Conservation (phyloP, 2,113 vertebrate genomes). For the Mormoops blainvillei region DNA sequence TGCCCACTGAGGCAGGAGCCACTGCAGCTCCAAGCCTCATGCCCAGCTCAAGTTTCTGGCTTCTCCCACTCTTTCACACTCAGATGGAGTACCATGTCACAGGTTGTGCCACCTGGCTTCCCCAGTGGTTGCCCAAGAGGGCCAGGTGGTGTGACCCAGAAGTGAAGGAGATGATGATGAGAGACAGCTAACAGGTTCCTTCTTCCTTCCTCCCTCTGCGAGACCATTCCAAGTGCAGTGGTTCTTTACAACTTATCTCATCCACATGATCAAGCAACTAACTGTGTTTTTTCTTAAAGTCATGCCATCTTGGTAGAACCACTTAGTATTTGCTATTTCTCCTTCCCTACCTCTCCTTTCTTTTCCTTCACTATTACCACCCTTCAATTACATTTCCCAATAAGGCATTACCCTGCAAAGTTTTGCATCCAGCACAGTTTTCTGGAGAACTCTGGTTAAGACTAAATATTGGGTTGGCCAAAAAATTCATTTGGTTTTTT, state of each 20-base stretch:
- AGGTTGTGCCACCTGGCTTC: not conserved
- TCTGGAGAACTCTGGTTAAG: not conserved
- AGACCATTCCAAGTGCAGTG: not conserved
- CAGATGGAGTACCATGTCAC: not conserved
- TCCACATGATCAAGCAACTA: not conserved
- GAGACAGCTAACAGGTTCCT: not conserved
- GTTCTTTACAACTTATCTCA: not conserved
- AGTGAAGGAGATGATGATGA: not conserved
- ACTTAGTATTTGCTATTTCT: not conserved
- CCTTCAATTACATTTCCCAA: not conserved
- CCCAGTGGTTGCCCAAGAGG: not conserved
- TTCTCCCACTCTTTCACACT: not conserved
- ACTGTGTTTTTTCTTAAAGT: not conserved
- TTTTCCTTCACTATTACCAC: not conserved
- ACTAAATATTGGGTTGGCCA: not conserved
- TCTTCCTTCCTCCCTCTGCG: not conserved
- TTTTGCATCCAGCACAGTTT: not conserved
- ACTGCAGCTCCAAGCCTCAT: not conserved
- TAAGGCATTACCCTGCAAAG: not conserved
- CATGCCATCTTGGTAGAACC: not conserved
- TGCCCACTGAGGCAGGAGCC: not conserved
- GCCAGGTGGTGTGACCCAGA: not conserved
- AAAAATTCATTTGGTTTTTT: no score
- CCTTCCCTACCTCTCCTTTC: not conserved
- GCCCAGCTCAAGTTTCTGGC: not conserved